Evolutionary conservation across 2,113 vertebrate genomes (phyloP).

Genomic region (Rhinopomastus cyanomelas): DNA sequence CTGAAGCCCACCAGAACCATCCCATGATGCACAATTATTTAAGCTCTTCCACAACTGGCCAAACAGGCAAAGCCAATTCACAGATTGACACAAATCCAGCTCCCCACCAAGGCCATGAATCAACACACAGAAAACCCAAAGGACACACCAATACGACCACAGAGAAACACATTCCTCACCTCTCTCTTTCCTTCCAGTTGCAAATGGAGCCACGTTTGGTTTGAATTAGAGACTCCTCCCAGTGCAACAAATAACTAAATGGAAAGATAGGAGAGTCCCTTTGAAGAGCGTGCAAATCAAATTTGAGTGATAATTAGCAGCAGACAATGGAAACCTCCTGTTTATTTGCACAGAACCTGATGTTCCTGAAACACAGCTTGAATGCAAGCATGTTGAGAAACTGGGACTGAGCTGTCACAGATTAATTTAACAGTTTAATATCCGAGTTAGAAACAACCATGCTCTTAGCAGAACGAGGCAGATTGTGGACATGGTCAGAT

Average conservation of each 20-base stretch:
- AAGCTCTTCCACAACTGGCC: neutral
- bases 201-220: slow-evolving; percentile 64
- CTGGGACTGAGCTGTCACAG: neutral
- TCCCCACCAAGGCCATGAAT: slow-evolving; percentile 6
- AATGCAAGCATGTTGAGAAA: neutral
- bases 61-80: slow-evolving; percentile 36
- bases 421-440: slow-evolving; percentile 37
- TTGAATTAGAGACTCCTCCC: slow-evolving; percentile 70
- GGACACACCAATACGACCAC: neutral
- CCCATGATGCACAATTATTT: neutral
- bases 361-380: neutral
- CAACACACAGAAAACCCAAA: neutral
- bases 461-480: neutral
- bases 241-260: slow-evolving; percentile 68
- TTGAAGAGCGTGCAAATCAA: slow-evolving; percentile 70
- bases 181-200: slow-evolving; percentile 19
- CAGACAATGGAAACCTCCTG: slow-evolving; percentile 32
- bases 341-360: slow-evolving; percentile 40
- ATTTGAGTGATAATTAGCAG: slow-evolving; percentile 53
- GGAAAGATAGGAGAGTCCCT: slow-evolving; percentile 64
- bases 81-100: slow-evolving; percentile 21
- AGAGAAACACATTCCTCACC: slow-evolving; percentile 52
- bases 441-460: slow-evolving; percentile 16
- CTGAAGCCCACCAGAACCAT: neutral
- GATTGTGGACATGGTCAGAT: neutral